Evolutionary conservation across 2,888 invertebrate species (phyloP).

Genomic region (Stenodera caucasica): DNA sequence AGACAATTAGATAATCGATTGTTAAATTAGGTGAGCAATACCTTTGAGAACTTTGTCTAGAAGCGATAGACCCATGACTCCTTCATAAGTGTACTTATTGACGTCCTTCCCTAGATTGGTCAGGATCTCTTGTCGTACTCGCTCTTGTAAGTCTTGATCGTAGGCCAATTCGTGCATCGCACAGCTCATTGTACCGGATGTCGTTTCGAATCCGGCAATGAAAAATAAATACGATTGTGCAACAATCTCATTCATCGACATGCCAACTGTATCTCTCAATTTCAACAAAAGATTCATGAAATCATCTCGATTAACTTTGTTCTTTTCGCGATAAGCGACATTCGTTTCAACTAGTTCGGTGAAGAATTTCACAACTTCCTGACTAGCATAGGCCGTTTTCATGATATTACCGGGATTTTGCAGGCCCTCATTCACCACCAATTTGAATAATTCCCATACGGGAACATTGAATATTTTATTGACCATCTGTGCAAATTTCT

Average conservation of each 20-base stretch:
- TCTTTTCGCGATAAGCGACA: slow-evolving; percentile 53
- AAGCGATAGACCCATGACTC: slow-evolving; percentile 54
- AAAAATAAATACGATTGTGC: slow-evolving; percentile 63
- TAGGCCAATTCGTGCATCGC: slow-evolving; percentile 59
- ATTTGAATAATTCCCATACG: not conserved
- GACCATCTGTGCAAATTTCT: slow-evolving; percentile 51
- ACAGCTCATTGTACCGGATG: slow-evolving; percentile 61
- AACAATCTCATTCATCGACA: slow-evolving; percentile 35
- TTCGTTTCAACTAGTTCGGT: slow-evolving; percentile 50
- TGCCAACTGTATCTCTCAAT: slow-evolving; percentile 43
- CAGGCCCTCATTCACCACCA: not conserved
- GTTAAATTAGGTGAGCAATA: slow-evolving; percentile 16
- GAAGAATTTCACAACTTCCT: slow-evolving; percentile 14
- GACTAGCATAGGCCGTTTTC: not conserved
- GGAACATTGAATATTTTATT: slow-evolving; percentile 16
- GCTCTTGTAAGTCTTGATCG: slow-evolving; percentile 53
- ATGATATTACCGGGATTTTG: slow-evolving; percentile 12
- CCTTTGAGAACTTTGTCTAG: slow-evolving; percentile 48
- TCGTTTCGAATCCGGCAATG: slow-evolving; percentile 64
- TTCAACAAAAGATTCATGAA: slow-evolving; percentile 59
- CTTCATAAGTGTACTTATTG: slow-evolving; percentile 51
- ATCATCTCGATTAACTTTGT: slow-evolving; percentile 56
- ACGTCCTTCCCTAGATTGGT: slow-evolving; percentile 42
- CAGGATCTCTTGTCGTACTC: slow-evolving; percentile 51
- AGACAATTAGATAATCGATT: not conserved